phyloP scores from a whole-genome alignment of 1,140 invertebrate genomes.

The Drosophila lacertosa region DNA sequence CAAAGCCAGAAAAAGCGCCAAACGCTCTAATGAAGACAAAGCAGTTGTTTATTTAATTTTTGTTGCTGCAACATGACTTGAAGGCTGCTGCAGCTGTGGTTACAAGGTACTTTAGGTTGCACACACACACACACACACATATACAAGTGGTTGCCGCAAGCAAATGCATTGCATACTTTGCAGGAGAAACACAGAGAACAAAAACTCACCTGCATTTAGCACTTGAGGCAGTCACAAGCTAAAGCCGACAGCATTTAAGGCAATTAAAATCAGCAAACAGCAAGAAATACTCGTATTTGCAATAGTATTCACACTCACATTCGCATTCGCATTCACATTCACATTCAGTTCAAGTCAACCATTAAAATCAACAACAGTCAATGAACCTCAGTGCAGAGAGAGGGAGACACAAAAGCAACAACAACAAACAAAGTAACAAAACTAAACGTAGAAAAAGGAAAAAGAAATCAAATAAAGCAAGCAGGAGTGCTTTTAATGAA shows the following conservation, averaged over 20 bases:
- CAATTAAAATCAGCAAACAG: constrained; percentile 29
- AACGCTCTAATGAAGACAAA: constrained; percentile 69
- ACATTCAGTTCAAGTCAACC: constrained; percentile 56
- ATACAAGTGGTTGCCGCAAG: constrained; percentile 28
- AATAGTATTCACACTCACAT: constrained; percentile 6
- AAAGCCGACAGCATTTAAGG: constrained; percentile 13
- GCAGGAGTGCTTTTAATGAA: not conserved
- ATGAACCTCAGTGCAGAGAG: constrained; percentile 62
- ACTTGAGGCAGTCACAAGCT: constrained; percentile 17
- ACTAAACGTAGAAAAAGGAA: constrained; percentile 17
- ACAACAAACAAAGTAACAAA: constrained; percentile 1
- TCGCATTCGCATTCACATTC: not conserved
- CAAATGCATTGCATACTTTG: constrained; percentile 62
- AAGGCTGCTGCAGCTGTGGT: constrained; percentile 30
- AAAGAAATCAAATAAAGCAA: constrained; percentile 8
- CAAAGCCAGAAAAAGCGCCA: constrained; percentile 44
- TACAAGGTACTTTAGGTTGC: not conserved
- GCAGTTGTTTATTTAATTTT: constrained; percentile 42
- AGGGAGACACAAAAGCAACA: constrained; percentile 8
- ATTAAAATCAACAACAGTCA: constrained; percentile 78
- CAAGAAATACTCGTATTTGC: constrained; percentile 16
- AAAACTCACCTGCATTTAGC: not conserved
- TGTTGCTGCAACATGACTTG: not conserved
- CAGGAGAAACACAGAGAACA: constrained; percentile 15
- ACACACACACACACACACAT: too few relatives aligned